Evolutionary conservation across 2,797 vertebrate genomes (phyloP).

Genomic region (Pogonophryne albipinna): DNA sequence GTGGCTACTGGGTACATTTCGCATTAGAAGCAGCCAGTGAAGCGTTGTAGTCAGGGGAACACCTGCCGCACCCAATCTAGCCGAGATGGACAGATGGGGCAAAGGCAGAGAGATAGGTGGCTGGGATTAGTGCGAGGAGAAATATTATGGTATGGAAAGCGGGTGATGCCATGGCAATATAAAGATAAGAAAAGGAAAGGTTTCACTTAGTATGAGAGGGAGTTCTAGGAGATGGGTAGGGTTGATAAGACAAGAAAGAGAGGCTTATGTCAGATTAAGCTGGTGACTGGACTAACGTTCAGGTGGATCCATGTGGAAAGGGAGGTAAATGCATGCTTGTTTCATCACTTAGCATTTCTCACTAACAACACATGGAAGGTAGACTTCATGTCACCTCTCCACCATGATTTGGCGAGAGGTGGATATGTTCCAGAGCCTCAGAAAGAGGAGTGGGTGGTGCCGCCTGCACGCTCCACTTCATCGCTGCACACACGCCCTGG

Average conservation of each 20-base stretch:
- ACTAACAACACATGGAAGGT: neutral
- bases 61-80: slow-evolving; percentile 85
- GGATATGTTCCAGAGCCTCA: slow-evolving; percentile 38
- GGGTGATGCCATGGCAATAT: slow-evolving; percentile 19
- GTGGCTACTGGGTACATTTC: slow-evolving; percentile 83
- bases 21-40: slow-evolving; percentile 79
- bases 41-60: slow-evolving; percentile 80
- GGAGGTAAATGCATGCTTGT: neutral
- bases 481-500: slow-evolving; percentile 17
- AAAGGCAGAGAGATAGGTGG: slow-evolving; percentile 39
- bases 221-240: neutral
- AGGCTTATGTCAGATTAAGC: slow-evolving; percentile 2
- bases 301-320: neutral
- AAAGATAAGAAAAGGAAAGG: slow-evolving; percentile 28
- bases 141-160: slow-evolving; percentile 37
- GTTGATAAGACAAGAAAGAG: slow-evolving; percentile 1
- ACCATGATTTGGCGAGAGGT: slow-evolving; percentile 30
- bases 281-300: slow-evolving; percentile 22
- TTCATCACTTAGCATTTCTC: neutral
- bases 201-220: slow-evolving; percentile 9
- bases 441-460: slow-evolving; percentile 25
- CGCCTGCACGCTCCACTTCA: slow-evolving; percentile 17
- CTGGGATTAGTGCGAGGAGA: slow-evolving; percentile 39
- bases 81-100: slow-evolving; percentile 75
- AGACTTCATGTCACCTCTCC: slow-evolving; percentile 20